Conservation (phyloP, 2,888 invertebrate species). For the Cantharis rustica region DNA sequence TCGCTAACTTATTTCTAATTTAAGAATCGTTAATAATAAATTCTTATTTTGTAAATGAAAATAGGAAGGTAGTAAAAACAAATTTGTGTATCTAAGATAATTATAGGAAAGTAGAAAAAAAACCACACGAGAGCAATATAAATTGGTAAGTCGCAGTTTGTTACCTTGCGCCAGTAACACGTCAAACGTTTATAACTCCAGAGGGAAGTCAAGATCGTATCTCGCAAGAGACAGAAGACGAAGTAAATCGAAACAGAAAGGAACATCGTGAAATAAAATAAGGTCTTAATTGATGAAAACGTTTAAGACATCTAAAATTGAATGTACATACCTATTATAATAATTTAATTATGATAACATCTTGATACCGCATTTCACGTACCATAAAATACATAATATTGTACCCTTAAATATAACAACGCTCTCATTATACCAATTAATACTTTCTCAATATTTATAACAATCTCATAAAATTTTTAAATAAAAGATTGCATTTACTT, state of each 20-base stretch:
- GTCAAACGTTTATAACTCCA: conserved; percentile 40
- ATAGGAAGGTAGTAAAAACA: neutral
- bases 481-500: too few species aligned
- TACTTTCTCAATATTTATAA: neutral
- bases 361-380: neutral
- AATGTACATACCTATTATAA: neutral
- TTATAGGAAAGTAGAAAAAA: conserved; percentile 9
- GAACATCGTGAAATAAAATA: conserved; percentile 3
- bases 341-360: neutral
- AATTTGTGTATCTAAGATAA: conserved; percentile 3
- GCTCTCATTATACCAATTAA: neutral
- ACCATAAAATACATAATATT: neutral
- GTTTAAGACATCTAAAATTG: neutral
- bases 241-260: conserved; percentile 40
- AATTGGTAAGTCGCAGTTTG: conserved; percentile 43
- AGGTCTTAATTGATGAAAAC: conserved; percentile 13
- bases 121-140: conserved; percentile 41
- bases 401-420: neutral
- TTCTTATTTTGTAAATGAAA: neutral
- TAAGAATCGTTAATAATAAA: neutral
- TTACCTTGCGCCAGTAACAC: conserved; percentile 36
- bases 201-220: conserved; percentile 35
- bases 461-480: too few species aligned
- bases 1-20: neutral
- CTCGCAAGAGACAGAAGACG: conserved; percentile 36